These are phyloP conservation scores for Ptychoptera contaminata DNA, from an alignment of 2,888 invertebrate species.

Conservation along the genomic window DNA sequence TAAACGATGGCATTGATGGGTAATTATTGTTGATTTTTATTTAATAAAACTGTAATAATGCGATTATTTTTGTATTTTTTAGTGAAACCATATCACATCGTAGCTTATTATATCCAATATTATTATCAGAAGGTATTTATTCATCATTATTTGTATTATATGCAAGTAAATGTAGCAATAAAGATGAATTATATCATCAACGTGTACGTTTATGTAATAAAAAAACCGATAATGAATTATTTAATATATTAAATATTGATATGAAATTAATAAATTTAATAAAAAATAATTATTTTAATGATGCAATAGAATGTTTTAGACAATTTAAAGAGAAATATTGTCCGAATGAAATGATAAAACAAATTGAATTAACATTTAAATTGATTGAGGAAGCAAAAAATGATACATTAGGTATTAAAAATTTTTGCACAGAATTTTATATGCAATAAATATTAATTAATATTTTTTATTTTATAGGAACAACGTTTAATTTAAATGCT, in stretches of 20 bases:
- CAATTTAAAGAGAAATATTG: slow-evolving; percentile 28
- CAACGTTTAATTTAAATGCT: slow-evolving; percentile 20
- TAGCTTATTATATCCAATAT: slow-evolving; percentile 26
- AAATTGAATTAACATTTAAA: slow-evolving; percentile 28
- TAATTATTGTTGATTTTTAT: slow-evolving; percentile 2
- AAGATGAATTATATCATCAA: slow-evolving; percentile 28
- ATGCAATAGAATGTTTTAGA: slow-evolving; percentile 23
- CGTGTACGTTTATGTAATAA: slow-evolving; percentile 25
- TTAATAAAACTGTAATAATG: background rate
- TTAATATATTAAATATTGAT: slow-evolving; percentile 12
- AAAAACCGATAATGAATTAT: slow-evolving; percentile 20
- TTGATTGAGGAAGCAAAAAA: slow-evolving; percentile 25
- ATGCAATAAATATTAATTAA: background rate
- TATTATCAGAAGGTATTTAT: slow-evolving; percentile 29
- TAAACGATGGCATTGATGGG: slow-evolving; percentile 17
- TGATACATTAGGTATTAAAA: slow-evolving; percentile 18
- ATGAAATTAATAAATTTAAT: slow-evolving; percentile 16
- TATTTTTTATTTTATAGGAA: slow-evolving; percentile 14
- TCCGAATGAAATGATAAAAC: slow-evolving; percentile 28
- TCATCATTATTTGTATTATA: slow-evolving; percentile 29
- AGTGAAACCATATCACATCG: slow-evolving; percentile 27
- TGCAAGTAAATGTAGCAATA: slow-evolving; percentile 27
- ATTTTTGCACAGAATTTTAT: background rate
- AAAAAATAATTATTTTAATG: slow-evolving; percentile 19
- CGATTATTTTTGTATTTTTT: background rate